Evolutionary conservation across 1,140 invertebrate genomes (phyloP).

Genomic region (Ptiloglossa arizonensis): DNA sequence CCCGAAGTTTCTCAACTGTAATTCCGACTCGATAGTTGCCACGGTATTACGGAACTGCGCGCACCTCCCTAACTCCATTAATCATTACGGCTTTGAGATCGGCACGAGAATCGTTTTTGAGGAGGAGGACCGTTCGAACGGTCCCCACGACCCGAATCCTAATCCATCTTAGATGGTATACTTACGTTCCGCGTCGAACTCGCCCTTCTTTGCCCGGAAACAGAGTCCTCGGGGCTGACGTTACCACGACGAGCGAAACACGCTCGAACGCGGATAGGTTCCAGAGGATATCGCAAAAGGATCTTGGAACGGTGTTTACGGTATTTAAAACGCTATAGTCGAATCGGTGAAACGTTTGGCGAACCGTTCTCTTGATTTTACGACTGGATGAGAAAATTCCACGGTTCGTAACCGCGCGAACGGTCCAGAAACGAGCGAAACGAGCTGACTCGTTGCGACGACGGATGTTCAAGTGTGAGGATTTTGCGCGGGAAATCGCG

Average conservation of each 20-base stretch:
- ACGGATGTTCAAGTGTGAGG: no score
- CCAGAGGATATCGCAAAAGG: background rate
- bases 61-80: constrained; percentile 66
- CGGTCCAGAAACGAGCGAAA: no score
- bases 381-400: background rate
- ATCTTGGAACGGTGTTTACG: background rate
- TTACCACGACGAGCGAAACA: background rate
- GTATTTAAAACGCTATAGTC: background rate
- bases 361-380: background rate
- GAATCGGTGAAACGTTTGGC: background rate
- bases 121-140: constrained; percentile 34
- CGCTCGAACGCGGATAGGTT: background rate
- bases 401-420: background rate
- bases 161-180: constrained; percentile 55
- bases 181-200: constrained; percentile 34
- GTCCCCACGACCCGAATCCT: constrained; percentile 52
- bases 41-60: constrained; percentile 65
- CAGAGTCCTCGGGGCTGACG: background rate
- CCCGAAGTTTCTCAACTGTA: constrained; percentile 70
- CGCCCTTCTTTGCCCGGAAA: background rate
- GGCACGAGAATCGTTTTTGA: constrained; percentile 59
- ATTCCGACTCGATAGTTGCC: constrained; percentile 70
- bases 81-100: constrained; percentile 66
- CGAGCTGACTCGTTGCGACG: no score
- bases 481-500: no score